Percentiles rank a stretch among this genome's conserved stretches.
phyloP scores from a whole-genome alignment of 1,140 invertebrate genomes.

The Whitmania pigra region DNA sequence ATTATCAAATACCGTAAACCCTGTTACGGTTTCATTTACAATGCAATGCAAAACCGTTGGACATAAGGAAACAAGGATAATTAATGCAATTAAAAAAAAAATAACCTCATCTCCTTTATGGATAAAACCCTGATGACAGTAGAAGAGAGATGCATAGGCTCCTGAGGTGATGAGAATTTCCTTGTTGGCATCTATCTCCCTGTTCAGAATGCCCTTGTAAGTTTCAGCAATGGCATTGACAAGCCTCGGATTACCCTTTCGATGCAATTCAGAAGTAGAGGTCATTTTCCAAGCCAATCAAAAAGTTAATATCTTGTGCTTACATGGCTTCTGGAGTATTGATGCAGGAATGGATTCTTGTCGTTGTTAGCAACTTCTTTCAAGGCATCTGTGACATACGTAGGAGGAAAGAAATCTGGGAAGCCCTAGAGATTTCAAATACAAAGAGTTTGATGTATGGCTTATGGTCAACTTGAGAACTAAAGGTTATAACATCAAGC shows the following conservation, averaged over 20 bases:
- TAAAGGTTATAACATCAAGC: background rate
- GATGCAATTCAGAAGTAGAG: constrained; percentile 25
- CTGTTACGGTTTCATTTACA: background rate
- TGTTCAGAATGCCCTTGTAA: constrained; percentile 64
- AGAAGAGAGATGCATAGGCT: constrained; percentile 69
- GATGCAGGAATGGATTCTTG: constrained; percentile 63
- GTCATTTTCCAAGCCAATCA: background rate
- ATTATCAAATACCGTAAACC: too few species aligned
- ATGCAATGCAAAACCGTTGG: background rate
- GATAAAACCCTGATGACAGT: constrained; percentile 68
- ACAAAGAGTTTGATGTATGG: constrained; percentile 14
- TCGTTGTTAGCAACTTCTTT: constrained; percentile 53
- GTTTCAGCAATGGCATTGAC: constrained; percentile 69
- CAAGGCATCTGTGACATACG: constrained; percentile 67
- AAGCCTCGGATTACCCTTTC: constrained; percentile 79
- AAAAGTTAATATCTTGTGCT: constrained; percentile 27
- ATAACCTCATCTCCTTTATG: constrained; percentile 65
- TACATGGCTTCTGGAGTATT: constrained; percentile 60
- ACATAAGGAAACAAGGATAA: background rate
- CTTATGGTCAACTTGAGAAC: background rate
- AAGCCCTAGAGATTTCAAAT: constrained; percentile 56
- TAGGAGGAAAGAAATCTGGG: constrained; percentile 78
- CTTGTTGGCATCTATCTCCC: constrained; percentile 61
- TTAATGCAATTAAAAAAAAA: background rate
- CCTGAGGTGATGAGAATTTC: constrained; percentile 79